phyloP scores from a whole-genome alignment of 2,797 vertebrate genomes.

The Takifugu rubripes region DNA sequence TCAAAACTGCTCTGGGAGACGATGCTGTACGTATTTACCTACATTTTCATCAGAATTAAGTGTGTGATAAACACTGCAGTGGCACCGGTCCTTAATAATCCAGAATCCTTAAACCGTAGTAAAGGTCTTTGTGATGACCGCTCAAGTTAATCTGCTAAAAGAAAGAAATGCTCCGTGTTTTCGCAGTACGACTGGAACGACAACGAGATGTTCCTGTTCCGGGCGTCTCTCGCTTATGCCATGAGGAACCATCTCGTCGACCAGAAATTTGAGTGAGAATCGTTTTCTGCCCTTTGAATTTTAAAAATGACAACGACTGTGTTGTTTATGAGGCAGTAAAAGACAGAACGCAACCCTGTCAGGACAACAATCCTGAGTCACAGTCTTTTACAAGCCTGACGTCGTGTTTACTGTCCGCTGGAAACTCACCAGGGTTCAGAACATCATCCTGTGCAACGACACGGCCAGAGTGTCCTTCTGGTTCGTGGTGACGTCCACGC shows the following conservation, averaged over 20 bases:
- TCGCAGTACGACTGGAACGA: slow-evolving; percentile 88
- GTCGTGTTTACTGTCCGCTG: slow-evolving; percentile 16
- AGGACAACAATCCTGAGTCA: slow-evolving; percentile 8
- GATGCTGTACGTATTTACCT: slow-evolving; percentile 83
- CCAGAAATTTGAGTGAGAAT: slow-evolving; percentile 80
- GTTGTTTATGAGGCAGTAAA: background rate
- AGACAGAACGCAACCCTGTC: background rate
- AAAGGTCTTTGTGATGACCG: background rate
- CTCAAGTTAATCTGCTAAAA: too few relatives aligned
- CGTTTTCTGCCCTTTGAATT: background rate
- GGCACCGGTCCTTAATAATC: too few relatives aligned
- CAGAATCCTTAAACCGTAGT: too few relatives aligned
- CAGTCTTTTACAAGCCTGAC: slow-evolving; percentile 1
- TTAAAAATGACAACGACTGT: background rate
- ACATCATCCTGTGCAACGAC: slow-evolving; percentile 62
- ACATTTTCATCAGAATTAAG: background rate
- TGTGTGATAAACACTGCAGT: too few relatives aligned
- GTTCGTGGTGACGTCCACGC: slow-evolving; percentile 69
- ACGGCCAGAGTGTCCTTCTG: slow-evolving; percentile 76
- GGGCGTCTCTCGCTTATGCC: slow-evolving; percentile 85
- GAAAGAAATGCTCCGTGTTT: background rate
- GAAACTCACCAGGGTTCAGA: slow-evolving; percentile 56
- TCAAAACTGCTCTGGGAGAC: slow-evolving; percentile 85
- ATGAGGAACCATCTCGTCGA: slow-evolving; percentile 76
- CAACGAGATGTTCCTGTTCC: slow-evolving; percentile 89